Base-by-base conservation (phyloP, 2,888 invertebrate species). In the Dasysyrphus tricinctus region DNA sequence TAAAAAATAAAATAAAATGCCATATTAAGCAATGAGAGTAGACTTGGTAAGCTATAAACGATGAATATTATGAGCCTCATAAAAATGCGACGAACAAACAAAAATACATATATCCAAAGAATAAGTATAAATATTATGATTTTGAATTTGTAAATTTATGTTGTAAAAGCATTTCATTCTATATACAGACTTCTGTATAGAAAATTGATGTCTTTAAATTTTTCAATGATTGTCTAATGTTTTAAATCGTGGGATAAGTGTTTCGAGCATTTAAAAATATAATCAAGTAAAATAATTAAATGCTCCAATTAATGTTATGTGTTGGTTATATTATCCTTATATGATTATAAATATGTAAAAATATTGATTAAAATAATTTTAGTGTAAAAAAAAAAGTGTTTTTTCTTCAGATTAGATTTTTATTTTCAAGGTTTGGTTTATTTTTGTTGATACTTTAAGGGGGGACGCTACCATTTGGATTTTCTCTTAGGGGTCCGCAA, bases 261-360 rank as follows among this genome's bases (percentile, higher is more conserved):
- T 77, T 61, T 81, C 56, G 32, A 65, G 51, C 56, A 70, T 80
- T 75, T 24, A 24, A 42, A 39, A 47, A 29, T 42, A 54, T 51
- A 85, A 63, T 73, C 44, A 42, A 69, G 47, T 67, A 72, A 67
- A 67, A 56, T 42, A 67, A 75, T 74, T 12, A 54, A 77, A 69
- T 77, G 76, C 67, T 57, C 39, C 57, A 73, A 80, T 77, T 56
- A 73, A 77, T 77, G 61, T 72, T 80, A 85, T 85, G 49, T 81
- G 85, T 85, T 81, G 73, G 69, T 81, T 85, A 85, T 77, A 85
- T 69, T 67, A 63, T 77, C 76, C 73, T 77, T 69, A 80, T 73
- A 73, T 76, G 37, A 67, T 72, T 74, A 81, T 74, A 69, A 85
- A 80, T 63, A 77, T 80, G 65, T 75, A 51, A 77, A 74, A 69